Evolutionary conservation across 2,113 vertebrate genomes (phyloP).

Genomic region (Mobula birostris): DNA sequence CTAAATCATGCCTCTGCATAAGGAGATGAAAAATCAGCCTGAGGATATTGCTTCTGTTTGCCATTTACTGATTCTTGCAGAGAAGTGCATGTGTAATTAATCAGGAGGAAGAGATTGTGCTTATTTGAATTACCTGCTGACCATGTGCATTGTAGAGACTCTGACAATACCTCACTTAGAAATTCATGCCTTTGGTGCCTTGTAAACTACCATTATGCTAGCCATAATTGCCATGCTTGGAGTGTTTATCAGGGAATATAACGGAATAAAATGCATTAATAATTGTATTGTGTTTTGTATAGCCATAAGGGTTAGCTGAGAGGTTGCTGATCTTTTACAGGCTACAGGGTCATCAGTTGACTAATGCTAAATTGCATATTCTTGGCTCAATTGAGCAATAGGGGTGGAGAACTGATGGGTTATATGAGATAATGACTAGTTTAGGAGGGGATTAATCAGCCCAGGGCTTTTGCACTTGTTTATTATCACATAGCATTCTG

Average conservation of each 20-base stretch:
- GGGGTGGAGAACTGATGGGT: neutral
- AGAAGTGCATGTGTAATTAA: neutral
- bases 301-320: neutral
- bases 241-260: neutral
- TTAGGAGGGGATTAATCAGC: neutral
- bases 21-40: neutral
- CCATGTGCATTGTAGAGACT: neutral
- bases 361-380: neutral
- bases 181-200: constrained; percentile 18
- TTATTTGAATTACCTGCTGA: neutral
- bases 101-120: neutral
- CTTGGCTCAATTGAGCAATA: neutral
- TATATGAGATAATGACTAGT: neutral
- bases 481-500: neutral
- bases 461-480: neutral
- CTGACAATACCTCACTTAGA: neutral
- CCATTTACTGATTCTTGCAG: neutral
- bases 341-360: neutral
- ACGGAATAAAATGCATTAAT: neutral
- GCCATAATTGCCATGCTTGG: neutral
- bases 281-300: neutral
- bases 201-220: neutral
- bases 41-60: neutral
- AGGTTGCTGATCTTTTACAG: neutral
- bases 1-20: neutral